Base-by-base conservation (phyloP, 2,113 vertebrate genomes). In the Channa maculata region DNA sequence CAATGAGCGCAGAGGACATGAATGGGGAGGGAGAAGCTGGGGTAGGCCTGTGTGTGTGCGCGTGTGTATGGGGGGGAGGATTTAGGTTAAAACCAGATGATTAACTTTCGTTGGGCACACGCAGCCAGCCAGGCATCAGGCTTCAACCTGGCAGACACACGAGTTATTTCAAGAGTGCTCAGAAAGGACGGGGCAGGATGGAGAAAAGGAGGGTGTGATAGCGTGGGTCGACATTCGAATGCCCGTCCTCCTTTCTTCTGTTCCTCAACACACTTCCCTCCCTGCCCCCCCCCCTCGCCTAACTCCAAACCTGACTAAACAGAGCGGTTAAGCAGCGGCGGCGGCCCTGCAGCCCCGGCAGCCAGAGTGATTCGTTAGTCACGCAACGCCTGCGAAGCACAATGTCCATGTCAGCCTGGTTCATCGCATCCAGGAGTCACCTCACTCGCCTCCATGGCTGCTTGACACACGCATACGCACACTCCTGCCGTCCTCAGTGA, bases 51-150 rank as follows among this genome's bases (percentile, higher is more conserved):
- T 53, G 69, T 70, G 54, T n/a, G 43, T 14, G 54, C 33, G 49
- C 38, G 41, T 1, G 14, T n/a, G 11, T 5, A 5, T 34, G 38
- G 46, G 61, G 54, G 46, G 75, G 66, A 72, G 43, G 72, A 89
- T 89, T 86, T 91, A 92, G 92, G 91, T 91, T 90, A 91, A 93
- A 86, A 87, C 85, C 83, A 87, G 79, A 85, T 82, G 89, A 94
- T 94, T 93, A 92, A 93, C 88, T 92, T 93, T 93, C 88, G 24
- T 93, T 92, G 80, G 84, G 75, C 63, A 61, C 64, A 75, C 70
- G 77, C 82, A 66, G 65, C 53, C 62, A n/a, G 80, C 80, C 72
- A 79, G 75, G 64, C 81, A 78, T 80, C 77, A 72, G 62, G 66
- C 75, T n/a, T 52, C 74, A 58, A 74, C 67, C 62, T 71, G 76